Conservation (phyloP, 2,888 invertebrate species). For the Synanthedon andrenaeformis region DNA sequence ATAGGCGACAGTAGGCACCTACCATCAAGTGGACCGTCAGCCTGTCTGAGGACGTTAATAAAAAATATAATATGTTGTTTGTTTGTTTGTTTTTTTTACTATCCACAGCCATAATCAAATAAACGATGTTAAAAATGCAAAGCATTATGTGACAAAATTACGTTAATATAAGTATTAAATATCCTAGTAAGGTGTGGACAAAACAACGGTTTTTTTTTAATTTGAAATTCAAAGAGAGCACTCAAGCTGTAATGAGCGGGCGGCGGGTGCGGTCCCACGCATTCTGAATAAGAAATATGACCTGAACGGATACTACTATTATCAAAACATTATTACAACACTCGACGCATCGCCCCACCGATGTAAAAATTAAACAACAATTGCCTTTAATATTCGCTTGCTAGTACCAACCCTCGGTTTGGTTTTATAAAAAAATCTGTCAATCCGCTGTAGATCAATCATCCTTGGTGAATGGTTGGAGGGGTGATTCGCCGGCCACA, state of each 20-base stretch:
- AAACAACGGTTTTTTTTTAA: conserved; percentile 28
- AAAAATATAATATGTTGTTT: no score
- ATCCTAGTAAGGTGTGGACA: not conserved
- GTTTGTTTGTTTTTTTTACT: no score
- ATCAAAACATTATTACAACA: conserved; percentile 72
- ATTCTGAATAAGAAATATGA: conserved; percentile 68
- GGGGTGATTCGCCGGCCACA: conserved; percentile 57
- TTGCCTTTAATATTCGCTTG: conserved; percentile 68
- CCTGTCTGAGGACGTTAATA: no score
- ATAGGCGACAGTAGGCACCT: no score
- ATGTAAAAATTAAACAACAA: conserved; percentile 70
- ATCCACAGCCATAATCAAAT: no score
- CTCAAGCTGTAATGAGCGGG: conserved; percentile 26
- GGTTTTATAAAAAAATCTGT: conserved; percentile 66
- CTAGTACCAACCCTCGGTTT: conserved; percentile 49
- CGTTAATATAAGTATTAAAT: not conserved
- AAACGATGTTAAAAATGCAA: no score
- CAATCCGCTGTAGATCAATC: conserved; percentile 69
- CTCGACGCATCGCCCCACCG: conserved; percentile 61
- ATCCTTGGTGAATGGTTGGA: conserved; percentile 55
- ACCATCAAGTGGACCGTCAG: no score
- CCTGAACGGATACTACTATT: conserved; percentile 67
- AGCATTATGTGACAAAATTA: no score
- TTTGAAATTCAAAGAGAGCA: conserved; percentile 44
- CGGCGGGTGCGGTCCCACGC: conserved; percentile 49